Evolutionary conservation across 2,113 vertebrate species (phyloP).

Genomic region (Dromiciops gliroides): DNA sequence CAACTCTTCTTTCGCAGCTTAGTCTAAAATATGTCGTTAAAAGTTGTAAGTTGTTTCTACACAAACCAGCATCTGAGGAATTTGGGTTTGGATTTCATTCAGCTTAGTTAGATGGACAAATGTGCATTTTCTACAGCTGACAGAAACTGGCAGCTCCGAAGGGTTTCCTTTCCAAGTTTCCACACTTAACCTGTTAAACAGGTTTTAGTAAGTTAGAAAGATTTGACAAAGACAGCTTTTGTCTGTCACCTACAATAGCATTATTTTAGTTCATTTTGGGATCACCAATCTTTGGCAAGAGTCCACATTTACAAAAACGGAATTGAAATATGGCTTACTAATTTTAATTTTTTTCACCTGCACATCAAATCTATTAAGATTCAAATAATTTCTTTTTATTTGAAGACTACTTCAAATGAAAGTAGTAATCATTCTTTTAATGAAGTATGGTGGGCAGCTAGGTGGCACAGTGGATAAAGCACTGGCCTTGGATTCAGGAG

Average conservation of each 20-base stretch:
- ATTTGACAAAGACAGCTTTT: conserved; percentile 67
- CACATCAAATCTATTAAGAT: not conserved
- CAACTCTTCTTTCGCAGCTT: not conserved
- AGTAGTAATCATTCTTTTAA: not conserved
- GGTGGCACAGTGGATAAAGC: too few species aligned
- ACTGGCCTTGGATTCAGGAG: too few species aligned
- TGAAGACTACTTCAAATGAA: not conserved
- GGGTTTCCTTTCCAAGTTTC: conserved; percentile 52
- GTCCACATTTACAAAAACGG: conserved; percentile 36
- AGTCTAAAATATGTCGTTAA: not conserved
- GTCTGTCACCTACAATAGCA: not conserved
- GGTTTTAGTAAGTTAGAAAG: conserved; percentile 61
- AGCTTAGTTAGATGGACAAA: conserved; percentile 26
- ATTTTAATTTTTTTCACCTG: not conserved
- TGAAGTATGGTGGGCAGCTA: too few species aligned
- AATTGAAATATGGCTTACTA: conserved; percentile 32
- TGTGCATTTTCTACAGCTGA: conserved; percentile 47
- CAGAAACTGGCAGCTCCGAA: not conserved
- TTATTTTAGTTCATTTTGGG: conserved; percentile 42
- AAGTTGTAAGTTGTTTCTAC: not conserved
- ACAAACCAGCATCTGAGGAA: not conserved
- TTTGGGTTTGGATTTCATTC: not conserved
- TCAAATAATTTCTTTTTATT: not conserved
- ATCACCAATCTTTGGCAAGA: conserved; percentile 9
- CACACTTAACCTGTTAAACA: conserved; percentile 60